Evolutionary conservation across 2,888 invertebrate genomes (phyloP).

Genomic region (Terebella lapidaria): DNA sequence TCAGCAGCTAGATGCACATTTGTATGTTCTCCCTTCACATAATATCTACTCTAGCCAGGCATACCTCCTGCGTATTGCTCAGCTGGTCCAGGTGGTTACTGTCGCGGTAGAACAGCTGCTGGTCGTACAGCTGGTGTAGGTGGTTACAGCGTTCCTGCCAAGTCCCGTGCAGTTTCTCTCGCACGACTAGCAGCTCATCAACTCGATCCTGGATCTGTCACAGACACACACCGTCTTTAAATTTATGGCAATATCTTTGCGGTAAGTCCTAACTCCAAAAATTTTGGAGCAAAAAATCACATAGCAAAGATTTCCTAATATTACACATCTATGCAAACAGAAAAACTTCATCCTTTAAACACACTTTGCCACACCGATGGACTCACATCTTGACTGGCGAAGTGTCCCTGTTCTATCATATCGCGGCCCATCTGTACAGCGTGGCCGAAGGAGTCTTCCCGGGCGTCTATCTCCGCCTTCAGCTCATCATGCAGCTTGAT

Average conservation of each 20-base stretch:
- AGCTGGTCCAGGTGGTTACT: conserved; percentile 86
- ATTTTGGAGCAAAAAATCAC: no score
- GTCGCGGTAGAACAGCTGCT: conserved; percentile 91
- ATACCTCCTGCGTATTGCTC: conserved; percentile 76
- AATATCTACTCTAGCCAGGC: neutral
- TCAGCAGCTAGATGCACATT: no score
- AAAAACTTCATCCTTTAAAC: no score
- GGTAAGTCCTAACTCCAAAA: no score
- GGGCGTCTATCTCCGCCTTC: conserved; percentile 96
- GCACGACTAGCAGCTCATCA: conserved; percentile 65
- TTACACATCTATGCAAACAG: no score
- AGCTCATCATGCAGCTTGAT: conserved; percentile 53
- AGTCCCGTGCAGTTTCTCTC: conserved; percentile 83
- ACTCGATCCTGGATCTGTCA: conserved; percentile 51
- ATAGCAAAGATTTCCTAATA: no score
- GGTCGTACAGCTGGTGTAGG: conserved; percentile 96
- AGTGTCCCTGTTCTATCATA: conserved; percentile 81
- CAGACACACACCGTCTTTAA: no score
- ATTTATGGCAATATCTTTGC: conserved; percentile 60
- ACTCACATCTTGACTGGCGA: conserved; percentile 60
- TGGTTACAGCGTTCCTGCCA: conserved; percentile 94
- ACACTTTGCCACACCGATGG: no score
- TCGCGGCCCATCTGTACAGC: conserved; percentile 91
- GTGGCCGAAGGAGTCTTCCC: conserved; percentile 91
- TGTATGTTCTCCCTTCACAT: neutral